Conservation (phyloP, 2,113 vertebrate genomes). For the Typhlomys cinereus region DNA sequence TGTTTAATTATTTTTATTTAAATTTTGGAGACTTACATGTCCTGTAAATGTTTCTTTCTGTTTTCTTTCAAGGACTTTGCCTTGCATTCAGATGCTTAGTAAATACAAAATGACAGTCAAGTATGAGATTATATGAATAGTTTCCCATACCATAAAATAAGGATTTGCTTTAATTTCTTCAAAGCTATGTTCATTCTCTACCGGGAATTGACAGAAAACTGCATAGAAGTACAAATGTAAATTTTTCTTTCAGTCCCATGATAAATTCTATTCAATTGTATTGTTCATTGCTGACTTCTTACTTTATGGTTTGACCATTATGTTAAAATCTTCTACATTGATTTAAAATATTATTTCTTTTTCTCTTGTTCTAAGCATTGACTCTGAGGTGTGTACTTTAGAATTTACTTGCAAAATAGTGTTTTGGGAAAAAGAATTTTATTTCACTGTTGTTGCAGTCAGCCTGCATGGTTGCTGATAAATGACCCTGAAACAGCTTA, state of each 20-base stretch:
- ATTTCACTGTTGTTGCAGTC: too few species aligned
- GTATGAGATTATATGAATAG: not conserved
- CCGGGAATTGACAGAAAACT: not conserved
- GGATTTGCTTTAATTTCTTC: not conserved
- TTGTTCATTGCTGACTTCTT: not conserved
- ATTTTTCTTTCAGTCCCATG: not conserved
- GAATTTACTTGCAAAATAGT: not conserved
- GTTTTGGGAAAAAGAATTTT: not conserved
- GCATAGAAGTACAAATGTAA: not conserved
- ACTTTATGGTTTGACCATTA: not conserved
- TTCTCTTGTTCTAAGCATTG: not conserved
- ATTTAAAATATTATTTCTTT: not conserved
- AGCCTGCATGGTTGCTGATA: too few species aligned
- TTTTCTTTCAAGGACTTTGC: not conserved
- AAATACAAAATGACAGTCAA: not conserved
- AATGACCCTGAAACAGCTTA: too few species aligned
- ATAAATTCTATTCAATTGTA: not conserved
- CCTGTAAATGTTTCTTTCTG: too few species aligned
- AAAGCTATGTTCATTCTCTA: not conserved
- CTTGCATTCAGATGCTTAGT: not conserved
- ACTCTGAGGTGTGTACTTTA: not conserved
- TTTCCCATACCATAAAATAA: not conserved
- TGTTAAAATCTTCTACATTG: not conserved
- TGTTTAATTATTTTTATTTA: not conserved
- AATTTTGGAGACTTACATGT: not conserved